Conservation (phyloP, 2,113 vertebrate species). For the Atherinomorus stipes region DNA sequence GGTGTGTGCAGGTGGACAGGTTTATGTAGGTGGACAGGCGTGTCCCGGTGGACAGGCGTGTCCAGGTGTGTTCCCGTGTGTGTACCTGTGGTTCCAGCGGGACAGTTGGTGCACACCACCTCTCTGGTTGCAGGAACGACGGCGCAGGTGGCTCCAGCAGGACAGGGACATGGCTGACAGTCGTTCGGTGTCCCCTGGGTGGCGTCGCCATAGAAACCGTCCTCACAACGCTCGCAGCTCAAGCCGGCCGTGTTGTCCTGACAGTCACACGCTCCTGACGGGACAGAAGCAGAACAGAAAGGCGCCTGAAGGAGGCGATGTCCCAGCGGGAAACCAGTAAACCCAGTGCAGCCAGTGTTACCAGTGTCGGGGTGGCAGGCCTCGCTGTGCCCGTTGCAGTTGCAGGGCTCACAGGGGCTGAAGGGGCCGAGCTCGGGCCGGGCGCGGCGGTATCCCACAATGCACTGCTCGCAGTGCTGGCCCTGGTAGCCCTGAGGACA, state of each 20-base stretch:
- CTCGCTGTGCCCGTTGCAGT: slow-evolving; percentile 93
- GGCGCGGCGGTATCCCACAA: slow-evolving; percentile 88
- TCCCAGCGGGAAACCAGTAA: neutral
- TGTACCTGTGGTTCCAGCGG: slow-evolving; percentile 91
- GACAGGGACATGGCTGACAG: slow-evolving; percentile 93
- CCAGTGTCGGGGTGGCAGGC: slow-evolving; percentile 88
- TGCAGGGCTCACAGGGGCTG: slow-evolving; percentile 91
- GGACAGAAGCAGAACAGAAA: neutral
- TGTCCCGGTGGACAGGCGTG: too few relatives aligned
- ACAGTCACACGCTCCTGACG: slow-evolving; percentile 89
- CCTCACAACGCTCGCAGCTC: slow-evolving; percentile 92
- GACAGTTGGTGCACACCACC: slow-evolving; percentile 97
- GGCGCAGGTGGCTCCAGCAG: slow-evolving; percentile 89
- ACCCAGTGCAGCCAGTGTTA: slow-evolving; percentile 41
- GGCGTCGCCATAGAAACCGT: slow-evolving; percentile 94
- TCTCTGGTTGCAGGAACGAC: slow-evolving; percentile 89
- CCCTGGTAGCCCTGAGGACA: slow-evolving; percentile 92
- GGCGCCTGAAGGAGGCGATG: neutral
- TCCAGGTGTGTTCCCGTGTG: too few relatives aligned
- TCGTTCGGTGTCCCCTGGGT: slow-evolving; percentile 83
- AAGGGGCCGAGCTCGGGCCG: slow-evolving; percentile 85
- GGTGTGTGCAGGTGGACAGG: too few relatives aligned
- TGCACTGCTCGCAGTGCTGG: slow-evolving; percentile 93
- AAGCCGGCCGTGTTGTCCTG: slow-evolving; percentile 89
- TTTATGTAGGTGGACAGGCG: too few relatives aligned